Evolutionary conservation across 2,888 invertebrate species (phyloP).

Genomic region (Brenthis ino): DNA sequence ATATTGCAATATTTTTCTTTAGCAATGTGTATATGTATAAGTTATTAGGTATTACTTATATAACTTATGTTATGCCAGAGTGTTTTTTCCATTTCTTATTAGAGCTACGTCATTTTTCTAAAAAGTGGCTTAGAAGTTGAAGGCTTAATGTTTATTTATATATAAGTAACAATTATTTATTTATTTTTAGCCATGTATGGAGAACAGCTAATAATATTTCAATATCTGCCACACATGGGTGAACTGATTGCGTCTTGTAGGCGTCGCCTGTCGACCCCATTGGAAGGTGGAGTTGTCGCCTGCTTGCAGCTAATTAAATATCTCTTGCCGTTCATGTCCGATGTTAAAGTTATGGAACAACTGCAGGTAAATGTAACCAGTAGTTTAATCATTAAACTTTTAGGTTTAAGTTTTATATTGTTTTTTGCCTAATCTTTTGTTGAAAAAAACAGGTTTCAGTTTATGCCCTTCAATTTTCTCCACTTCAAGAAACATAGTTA

Average conservation of each 20-base stretch:
- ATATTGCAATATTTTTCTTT: no score
- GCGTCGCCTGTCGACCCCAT: slow-evolving; percentile 89
- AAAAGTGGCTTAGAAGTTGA: no score
- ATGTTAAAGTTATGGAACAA: slow-evolving; percentile 93
- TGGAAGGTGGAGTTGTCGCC: slow-evolving; percentile 95
- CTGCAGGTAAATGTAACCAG: slow-evolving; percentile 83
- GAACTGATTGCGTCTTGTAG: slow-evolving; percentile 92
- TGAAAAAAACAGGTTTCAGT: no score
- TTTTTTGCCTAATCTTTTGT: no score
- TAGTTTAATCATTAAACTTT: neutral
- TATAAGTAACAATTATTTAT: neutral
- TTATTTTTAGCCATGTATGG: slow-evolving; percentile 88
- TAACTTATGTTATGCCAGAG: no score
- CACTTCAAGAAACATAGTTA: no score
- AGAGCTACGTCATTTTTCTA: neutral
- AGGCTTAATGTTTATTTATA: neutral
- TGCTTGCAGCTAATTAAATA: slow-evolving; percentile 90
- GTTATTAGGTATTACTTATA: no score
- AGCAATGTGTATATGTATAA: no score
- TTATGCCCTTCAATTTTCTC: no score
- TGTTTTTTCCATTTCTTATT: no score
- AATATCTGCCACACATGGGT: slow-evolving; percentile 94
- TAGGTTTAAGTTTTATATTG: no score
- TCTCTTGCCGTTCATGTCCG: slow-evolving; percentile 90
- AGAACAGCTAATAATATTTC: slow-evolving; percentile 92